Evolutionary conservation across 1,140 invertebrate species (phyloP), one percentile per base, ranked within the genome.

Genomic region (Brachionus calyciflorus): DNA sequence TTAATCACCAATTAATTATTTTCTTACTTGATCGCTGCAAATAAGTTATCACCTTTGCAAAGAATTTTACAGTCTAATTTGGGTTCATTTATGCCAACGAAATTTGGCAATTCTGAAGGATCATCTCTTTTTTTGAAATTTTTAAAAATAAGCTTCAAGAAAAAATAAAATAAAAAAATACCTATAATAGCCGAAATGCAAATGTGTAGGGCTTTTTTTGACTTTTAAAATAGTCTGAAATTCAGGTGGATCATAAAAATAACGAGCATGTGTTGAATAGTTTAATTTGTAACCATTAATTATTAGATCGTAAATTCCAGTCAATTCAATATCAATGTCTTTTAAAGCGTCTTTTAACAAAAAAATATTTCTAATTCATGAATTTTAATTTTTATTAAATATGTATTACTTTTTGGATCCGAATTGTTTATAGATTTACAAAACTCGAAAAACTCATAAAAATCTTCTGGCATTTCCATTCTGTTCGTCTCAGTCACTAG

Each of bases 221-320:
- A 89, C 89, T 81, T 88, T 81, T n/a, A 85, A 65, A 33, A 86
- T 79, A 48, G 84, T 86, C 76, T 83, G 87, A 84, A 96, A 93
- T 86, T 96, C 93, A 40, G 94, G 93, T 48, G 92, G 92, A 88
- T 97, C 94, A 86, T 92, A 94, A 83, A 89, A 96, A 85, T 91
- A 95, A 80, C 94, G 88, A 90, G 92, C 95, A 82, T 96, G 92
- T 40, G 89, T 63, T 1, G 82, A 78, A 83, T 78, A 94, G 76
- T 81, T 84, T 83, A 82, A 90, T 89, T 88, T 55, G 17, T 55
- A 60, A 7, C 49, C 73, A 14, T 5, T 26, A 3, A 30, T 57
- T 10, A 57, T n/a, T 17, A 76, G 19, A 86, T 96, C 93, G 86
- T 88, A 96, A 5, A 93, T 92, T 1, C 93, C 93, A 76, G 94